Base-by-base conservation (phyloP, 1,140 invertebrate species). In the Zaprionus ornatus region DNA sequence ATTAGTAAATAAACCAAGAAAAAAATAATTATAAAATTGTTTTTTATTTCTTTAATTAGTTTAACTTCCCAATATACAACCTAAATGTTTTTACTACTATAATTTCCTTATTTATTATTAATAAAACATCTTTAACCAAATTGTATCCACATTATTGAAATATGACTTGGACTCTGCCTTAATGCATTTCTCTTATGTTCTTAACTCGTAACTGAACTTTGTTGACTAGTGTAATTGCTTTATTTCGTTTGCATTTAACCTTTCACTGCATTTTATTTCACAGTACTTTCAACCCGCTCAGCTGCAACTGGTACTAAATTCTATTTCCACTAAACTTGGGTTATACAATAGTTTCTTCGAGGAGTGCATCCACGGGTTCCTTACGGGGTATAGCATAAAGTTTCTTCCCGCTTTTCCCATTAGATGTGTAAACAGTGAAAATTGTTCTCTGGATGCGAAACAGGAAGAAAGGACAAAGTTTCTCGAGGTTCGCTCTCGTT, bases 371-470 rank as follows among this genome's bases (percentile, higher is more conserved):
- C 48, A 48, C 29, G 60, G 52, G 37, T 72, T 55, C 60, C 29
- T 61, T 79, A 19, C n/a, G 45, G 7, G n/a, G 17, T 48, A 32
- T 77, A 59, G 52, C 37, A 48, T 17, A 57, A 83, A 84, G 55
- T 83, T 83, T 73, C 32, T 54, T 77, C n/a, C 66, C 61, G 35
- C 57, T 56, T 82, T 79, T 35, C 67, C 73, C 67, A 80, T 82
- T 86, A 72, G 50, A 75, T 69, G 67, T 67, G 79, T 86, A 75
- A 86, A 79, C 70, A 56, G 27, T 50, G 50, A 17, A 50, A 56
- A 56, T 55, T 60, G 61, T 57, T 27, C 60, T 56, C 32, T 56
- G 19, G 48, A 62, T 67, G 64, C 21, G 17, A 17, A 74, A 25
- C 50, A 56, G 37, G 29, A 70, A 45, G 29, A n/a, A n/a, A 69